Evolutionary conservation across 2,888 invertebrate genomes (phyloP).

Genomic region (Agrotis exclamationis): DNA sequence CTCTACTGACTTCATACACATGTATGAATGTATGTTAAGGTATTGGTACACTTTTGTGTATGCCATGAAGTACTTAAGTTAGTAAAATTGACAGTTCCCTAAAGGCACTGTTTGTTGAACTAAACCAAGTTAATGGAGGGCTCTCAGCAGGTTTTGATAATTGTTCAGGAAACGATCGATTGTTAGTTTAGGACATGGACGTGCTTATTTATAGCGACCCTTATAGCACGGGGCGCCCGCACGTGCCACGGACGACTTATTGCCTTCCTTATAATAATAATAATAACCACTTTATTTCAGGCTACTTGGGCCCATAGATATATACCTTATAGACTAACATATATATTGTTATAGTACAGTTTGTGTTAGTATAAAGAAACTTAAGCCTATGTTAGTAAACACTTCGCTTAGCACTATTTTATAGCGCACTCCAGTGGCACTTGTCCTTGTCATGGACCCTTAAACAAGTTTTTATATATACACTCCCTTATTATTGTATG

Average conservation of each 20-base stretch:
- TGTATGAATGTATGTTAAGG: not conserved
- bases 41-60: not conserved
- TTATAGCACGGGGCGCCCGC: slow-evolving; percentile 1
- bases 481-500: not conserved
- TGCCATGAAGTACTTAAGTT: slow-evolving; percentile 26
- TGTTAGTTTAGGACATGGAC: slow-evolving; percentile 53
- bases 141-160: slow-evolving; percentile 35
- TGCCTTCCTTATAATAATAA: slow-evolving; percentile 21
- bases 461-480: slow-evolving; percentile 6
- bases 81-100: slow-evolving; percentile 28
- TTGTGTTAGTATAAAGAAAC: too few species aligned
- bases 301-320: too few species aligned
- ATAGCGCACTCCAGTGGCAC: too few species aligned
- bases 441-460: too few species aligned
- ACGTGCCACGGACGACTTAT: slow-evolving; percentile 36
- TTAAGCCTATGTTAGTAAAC: too few species aligned
- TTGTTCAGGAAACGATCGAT: slow-evolving; percentile 32
- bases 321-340: too few species aligned
- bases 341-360: too few species aligned
- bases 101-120: slow-evolving; percentile 15
- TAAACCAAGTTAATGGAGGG: slow-evolving; percentile 32
- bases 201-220: slow-evolving; percentile 27
- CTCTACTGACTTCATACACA: too few species aligned
- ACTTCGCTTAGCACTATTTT: too few species aligned
- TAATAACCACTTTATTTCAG: too few species aligned